phyloP scores from a whole-genome alignment of 2,888 invertebrate genomes.

The Phania funesta region DNA sequence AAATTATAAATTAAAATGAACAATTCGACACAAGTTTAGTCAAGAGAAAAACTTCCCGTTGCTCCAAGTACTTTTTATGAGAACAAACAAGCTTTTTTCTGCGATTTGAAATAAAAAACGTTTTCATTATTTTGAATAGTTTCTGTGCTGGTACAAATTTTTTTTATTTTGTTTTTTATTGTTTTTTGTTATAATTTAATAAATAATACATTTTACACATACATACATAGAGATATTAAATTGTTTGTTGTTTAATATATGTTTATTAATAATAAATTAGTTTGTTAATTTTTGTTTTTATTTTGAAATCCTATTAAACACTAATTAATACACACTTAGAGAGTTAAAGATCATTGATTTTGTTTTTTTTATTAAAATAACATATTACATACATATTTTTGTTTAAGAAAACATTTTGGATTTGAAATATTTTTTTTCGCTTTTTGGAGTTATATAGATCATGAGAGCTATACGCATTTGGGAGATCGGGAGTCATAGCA shows the following conservation, averaged over 20 bases:
- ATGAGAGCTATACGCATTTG: no score
- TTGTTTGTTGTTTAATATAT: slow-evolving; percentile 29
- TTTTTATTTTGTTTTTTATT: slow-evolving; percentile 32
- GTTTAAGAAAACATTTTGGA: slow-evolving; percentile 23
- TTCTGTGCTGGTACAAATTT: slow-evolving; percentile 52
- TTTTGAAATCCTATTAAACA: slow-evolving; percentile 65
- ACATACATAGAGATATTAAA: slow-evolving; percentile 62
- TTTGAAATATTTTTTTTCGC: slow-evolving; percentile 26
- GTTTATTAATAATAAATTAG: slow-evolving; percentile 59
- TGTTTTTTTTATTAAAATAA: slow-evolving; percentile 22
- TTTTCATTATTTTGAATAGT: slow-evolving; percentile 14
- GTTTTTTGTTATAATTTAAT: slow-evolving; percentile 50
- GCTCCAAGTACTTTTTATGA: not conserved
- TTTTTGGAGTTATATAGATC: no score
- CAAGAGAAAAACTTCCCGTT: not conserved
- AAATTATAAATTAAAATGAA: no score
- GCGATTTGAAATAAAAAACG: not conserved
- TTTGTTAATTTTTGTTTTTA: slow-evolving; percentile 51
- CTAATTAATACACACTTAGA: slow-evolving; percentile 67
- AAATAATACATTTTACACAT: slow-evolving; percentile 67
- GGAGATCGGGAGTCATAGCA: no score
- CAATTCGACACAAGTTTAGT: not conserved
- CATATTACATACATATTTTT: no score
- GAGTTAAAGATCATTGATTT: slow-evolving; percentile 58
- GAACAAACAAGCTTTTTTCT: not conserved